Percentiles rank a stretch among this genome's conserved stretches.
These are phyloP conservation scores for Catharus fuscescens DNA, from an alignment of 2,113 vertebrate genomes.

Conservation along the genomic window DNA sequence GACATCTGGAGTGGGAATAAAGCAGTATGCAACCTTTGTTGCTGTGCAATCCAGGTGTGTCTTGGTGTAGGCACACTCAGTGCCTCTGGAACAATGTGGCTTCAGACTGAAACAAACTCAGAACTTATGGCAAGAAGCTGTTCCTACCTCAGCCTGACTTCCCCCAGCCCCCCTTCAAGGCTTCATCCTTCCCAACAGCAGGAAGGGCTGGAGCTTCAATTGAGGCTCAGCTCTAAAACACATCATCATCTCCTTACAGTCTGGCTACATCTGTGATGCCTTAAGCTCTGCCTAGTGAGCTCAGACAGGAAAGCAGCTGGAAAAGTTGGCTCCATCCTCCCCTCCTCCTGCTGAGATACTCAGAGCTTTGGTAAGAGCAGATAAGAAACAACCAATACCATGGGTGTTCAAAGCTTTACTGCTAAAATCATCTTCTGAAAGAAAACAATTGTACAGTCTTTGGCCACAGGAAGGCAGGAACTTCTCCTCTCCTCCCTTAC, in stretches of 20 bases:
- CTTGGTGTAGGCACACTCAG: neutral
- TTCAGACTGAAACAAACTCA: neutral
- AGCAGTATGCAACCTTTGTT: neutral
- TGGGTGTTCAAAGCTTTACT: slow-evolving; percentile 47
- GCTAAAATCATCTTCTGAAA: slow-evolving; percentile 33
- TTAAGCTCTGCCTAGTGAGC: neutral
- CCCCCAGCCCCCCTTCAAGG: neutral
- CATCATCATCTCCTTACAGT: neutral
- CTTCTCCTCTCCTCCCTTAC: no score
- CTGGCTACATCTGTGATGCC: neutral
- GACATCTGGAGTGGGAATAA: neutral
- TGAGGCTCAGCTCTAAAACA: neutral
- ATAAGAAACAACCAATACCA: neutral
- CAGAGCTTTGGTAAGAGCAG: neutral
- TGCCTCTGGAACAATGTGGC: neutral
- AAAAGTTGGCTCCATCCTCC: neutral
- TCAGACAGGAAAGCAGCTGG: slow-evolving; percentile 16
- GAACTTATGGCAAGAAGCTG: neutral
- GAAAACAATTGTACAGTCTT: neutral
- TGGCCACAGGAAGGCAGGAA: neutral
- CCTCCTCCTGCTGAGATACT: neutral
- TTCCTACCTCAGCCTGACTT: neutral
- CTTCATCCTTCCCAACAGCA: neutral
- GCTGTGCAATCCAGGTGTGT: neutral
- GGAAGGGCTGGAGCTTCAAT: neutral